Conservation (phyloP, 2,888 invertebrate species). For the Fragum sueziense region DNA sequence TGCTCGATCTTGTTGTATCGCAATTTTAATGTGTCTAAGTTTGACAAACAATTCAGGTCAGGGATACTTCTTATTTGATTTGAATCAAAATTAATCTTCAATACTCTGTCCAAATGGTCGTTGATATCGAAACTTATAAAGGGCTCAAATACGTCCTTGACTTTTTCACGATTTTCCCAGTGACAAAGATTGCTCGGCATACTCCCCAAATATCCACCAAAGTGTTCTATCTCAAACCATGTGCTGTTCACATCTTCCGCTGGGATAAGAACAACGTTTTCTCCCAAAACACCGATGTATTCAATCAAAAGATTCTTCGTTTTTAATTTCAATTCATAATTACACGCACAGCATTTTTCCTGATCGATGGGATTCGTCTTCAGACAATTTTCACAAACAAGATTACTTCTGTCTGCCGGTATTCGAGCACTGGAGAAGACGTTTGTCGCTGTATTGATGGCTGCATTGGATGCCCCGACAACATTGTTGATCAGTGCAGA, state of each 20-base stretch:
- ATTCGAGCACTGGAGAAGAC: not conserved
- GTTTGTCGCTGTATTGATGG: not conserved
- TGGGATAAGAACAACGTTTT: conserved; percentile 15
- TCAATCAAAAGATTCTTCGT: conserved; percentile 30
- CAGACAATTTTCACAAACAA: not conserved
- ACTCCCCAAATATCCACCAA: conserved; percentile 19
- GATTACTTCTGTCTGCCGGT: not conserved
- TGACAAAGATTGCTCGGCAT: conserved; percentile 49
- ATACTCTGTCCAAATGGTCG: conserved; percentile 14
- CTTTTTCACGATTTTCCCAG: conserved; percentile 27
- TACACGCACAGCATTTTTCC: conserved; percentile 37
- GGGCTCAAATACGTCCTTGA: not conserved
- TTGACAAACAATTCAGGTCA: conserved; percentile 30
- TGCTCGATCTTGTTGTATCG: conserved; percentile 17
- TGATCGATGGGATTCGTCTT: not conserved
- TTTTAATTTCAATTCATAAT: conserved; percentile 17
- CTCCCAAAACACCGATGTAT: conserved; percentile 25
- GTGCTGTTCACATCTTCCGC: not conserved
- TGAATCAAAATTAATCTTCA: conserved; percentile 20
- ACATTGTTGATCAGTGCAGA: not conserved
- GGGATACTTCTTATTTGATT: conserved; percentile 35
- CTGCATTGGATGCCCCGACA: not conserved
- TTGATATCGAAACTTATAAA: not conserved
- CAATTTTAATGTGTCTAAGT: conserved; percentile 23
- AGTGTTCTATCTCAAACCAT: conserved; percentile 25